phyloP scores from a whole-genome alignment of 2,113 vertebrate species.

The Seriola aureovittata region DNA sequence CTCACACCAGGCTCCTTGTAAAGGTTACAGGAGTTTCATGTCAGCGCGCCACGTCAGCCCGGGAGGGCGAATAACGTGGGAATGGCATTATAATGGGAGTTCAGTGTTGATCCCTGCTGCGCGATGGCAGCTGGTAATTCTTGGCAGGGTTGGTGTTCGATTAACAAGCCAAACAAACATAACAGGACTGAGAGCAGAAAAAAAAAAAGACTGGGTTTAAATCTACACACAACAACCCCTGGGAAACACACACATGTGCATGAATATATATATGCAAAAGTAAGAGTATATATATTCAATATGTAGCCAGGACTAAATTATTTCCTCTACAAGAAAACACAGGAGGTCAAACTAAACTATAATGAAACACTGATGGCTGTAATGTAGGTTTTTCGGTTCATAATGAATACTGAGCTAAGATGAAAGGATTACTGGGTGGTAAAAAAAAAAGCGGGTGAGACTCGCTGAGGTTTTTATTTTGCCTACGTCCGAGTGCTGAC shows the following conservation, averaged over 20 bases:
- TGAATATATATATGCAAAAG: conserved; percentile 31
- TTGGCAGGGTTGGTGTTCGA: conserved; percentile 58
- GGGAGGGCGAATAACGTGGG: conserved; percentile 37
- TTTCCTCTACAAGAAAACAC: not conserved
- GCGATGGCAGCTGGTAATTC: conserved; percentile 63
- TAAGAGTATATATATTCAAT: conserved; percentile 15
- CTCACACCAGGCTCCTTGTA: conserved; percentile 32
- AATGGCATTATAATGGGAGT: conserved; percentile 64
- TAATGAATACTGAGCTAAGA: not conserved
- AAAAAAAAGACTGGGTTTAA: conserved; percentile 20
- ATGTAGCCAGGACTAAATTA: not conserved
- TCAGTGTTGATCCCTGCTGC: conserved; percentile 61
- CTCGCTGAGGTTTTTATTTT: conserved; percentile 39
- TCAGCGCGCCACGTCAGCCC: conserved; percentile 31
- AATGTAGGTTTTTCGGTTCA: not conserved
- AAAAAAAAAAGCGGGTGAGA: conserved; percentile 5
- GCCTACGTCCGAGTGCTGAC: conserved; percentile 42
- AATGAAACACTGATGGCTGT: not conserved
- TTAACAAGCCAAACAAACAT: conserved; percentile 58
- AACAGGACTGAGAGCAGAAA: conserved; percentile 11
- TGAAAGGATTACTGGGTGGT: conserved; percentile 37
- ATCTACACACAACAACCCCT: conserved; percentile 23
- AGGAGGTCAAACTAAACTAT: not conserved
- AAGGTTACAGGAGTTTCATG: conserved; percentile 56
- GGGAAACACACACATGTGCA: conserved; percentile 16